Evolutionary conservation across 2,797 vertebrate species (phyloP).

Genomic region (Smutsia gigantea): DNA sequence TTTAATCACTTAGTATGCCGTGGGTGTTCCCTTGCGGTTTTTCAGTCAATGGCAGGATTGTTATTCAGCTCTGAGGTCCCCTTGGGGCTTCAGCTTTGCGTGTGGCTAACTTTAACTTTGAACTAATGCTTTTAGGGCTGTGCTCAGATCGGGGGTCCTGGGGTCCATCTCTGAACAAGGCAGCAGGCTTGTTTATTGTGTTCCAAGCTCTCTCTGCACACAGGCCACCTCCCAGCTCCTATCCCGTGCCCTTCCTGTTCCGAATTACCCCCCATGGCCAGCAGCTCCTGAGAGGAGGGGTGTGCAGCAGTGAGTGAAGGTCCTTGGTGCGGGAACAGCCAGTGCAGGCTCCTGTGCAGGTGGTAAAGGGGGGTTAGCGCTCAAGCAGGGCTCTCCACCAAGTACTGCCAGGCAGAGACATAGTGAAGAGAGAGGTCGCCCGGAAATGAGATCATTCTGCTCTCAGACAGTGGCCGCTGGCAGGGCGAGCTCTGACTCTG

Average conservation of each 20-base stretch:
- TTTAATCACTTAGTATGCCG: constrained; percentile 78
- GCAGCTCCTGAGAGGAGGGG: background rate
- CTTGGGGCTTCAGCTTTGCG: constrained; percentile 67
- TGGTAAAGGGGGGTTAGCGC: fast-evolving
- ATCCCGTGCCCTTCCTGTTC: background rate
- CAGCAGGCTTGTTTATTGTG: constrained; percentile 61
- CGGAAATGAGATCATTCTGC: fast-evolving
- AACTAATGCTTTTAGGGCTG: constrained; percentile 69
- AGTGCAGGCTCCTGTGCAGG: background rate
- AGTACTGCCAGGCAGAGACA: background rate
- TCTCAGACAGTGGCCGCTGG: background rate
- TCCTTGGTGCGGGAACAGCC: fast-evolving
- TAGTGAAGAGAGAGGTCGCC: fast-evolving
- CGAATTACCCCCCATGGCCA: fast-evolving
- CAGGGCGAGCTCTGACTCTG: fast-evolving
- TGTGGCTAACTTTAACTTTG: constrained; percentile 80
- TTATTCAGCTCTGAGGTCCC: constrained; percentile 74
- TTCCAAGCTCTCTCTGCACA: background rate
- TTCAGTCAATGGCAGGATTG: constrained; percentile 83
- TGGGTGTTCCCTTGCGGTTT: constrained; percentile 86
- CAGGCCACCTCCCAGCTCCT: background rate
- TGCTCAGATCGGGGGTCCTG: constrained; percentile 65
- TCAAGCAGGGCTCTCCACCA: fast-evolving
- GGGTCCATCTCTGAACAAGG: constrained; percentile 63
- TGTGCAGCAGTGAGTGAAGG: fast-evolving